Percentiles rank a stretch among this genome's conserved stretches.
Evolutionary conservation across 2,797 vertebrate species (phyloP).

Genomic region (Phrynocephalus vlangalii): DNA sequence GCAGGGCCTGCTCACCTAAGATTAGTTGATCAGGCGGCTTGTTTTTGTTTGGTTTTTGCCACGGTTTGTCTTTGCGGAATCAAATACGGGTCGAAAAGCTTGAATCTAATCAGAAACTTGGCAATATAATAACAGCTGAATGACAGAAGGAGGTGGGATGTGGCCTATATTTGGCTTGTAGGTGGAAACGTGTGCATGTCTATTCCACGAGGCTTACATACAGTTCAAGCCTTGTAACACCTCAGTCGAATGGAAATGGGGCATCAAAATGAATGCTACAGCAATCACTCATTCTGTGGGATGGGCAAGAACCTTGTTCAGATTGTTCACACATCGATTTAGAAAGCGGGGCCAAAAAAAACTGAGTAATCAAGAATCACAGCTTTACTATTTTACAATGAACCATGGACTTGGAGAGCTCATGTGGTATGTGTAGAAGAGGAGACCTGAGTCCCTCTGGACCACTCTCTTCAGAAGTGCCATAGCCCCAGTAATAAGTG

Average conservation of each 20-base stretch:
- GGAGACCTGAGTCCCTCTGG: too few species aligned
- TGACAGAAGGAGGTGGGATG: neutral
- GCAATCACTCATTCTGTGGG: neutral
- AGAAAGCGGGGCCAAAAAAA: too few species aligned
- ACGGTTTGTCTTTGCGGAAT: neutral
- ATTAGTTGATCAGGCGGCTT: neutral
- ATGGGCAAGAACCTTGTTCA: neutral
- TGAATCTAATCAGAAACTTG: constrained; percentile 7
- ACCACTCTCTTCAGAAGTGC: too few species aligned
- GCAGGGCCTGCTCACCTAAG: constrained; percentile 11
- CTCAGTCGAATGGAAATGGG: neutral
- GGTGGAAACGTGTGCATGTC: neutral
- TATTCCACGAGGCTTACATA: neutral
- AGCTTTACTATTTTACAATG: too few species aligned
- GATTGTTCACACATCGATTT: neutral
- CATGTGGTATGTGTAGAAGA: too few species aligned
- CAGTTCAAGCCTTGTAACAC: neutral
- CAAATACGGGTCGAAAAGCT: neutral
- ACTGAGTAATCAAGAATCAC: too few species aligned
- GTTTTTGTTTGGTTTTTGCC: neutral
- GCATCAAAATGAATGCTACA: neutral
- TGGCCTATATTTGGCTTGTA: neutral
- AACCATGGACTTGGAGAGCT: too few species aligned
- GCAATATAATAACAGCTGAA: constrained; percentile 2
- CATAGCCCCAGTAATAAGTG: too few species aligned